Base-by-base conservation (phyloP, 1,140 invertebrate species). In the Leguminivora glycinivorella region DNA sequence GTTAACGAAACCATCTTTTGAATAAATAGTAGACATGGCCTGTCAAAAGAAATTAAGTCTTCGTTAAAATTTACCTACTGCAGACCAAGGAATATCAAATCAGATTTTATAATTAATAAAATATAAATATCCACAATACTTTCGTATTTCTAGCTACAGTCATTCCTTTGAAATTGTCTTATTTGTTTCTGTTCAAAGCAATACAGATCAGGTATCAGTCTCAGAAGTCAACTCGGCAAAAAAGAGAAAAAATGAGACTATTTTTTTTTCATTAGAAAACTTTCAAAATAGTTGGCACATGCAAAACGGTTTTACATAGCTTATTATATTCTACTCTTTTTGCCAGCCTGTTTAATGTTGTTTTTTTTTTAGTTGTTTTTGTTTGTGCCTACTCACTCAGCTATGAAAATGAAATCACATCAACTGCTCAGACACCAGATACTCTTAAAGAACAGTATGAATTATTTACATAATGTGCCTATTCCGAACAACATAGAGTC, bases 1-100 rank as follows among this genome's bases (percentile, higher is more conserved):
- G 87, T 87, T 84, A 91, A 91, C 85, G 89, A 89, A 87, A 86
- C 80, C 83, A 84, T 79, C 83, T 83, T 88, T 85, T 91, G 89
- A 91, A 91, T 91, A 89, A 88, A 91, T 89, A 87, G 89, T 81
- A 89, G 84, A 80, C 72, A 71, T 75, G 79, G 77, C 76, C 82
- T 85, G 84, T 89, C 87, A 89, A 89, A 89, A 87, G 69, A 78
- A 88, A 87, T 89, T 83, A 87, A 77, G 70, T 74, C 76, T 83
- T 86, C 78, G 80, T 88, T 83, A 68, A 69, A 60, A 56, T 56
- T 63, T 26, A 24, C 67, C 22, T 26, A 24, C 67, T 14, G 12
- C 12, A 14, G 43, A 68, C n/a, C n/a, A 2, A 4, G 1, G 25
- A 29, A 68, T 43, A 68, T 22, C 6, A 43, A 25, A 70, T 63